Evolutionary conservation across 2,113 vertebrate genomes (phyloP).

Genomic region (Sterna hirundo): DNA sequence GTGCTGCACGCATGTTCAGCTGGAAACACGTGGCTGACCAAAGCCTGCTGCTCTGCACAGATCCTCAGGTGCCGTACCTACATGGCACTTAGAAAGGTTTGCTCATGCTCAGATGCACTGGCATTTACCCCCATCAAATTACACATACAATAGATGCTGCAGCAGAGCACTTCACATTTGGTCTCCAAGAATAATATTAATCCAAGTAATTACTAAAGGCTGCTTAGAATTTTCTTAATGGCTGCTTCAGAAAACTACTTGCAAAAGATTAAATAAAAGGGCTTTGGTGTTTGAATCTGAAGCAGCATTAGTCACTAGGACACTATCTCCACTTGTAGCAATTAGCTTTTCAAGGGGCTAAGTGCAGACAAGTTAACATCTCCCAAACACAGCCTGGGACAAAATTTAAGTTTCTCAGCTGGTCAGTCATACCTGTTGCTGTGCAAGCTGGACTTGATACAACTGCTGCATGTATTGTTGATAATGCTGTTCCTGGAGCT

Average conservation of each 20-base stretch:
- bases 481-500: conserved; percentile 98
- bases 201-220: not conserved
- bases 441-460: conserved; percentile 97
- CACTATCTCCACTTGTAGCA: not conserved
- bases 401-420: not conserved
- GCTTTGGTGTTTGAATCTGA: not conserved
- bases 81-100: not conserved
- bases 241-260: not conserved
- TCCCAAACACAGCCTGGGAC: not conserved
- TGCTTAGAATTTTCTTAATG: not conserved
- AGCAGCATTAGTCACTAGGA: not conserved
- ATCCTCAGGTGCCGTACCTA: not conserved
- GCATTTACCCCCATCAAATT: not conserved
- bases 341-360: not conserved
- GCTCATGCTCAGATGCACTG: not conserved
- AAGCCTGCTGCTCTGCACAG: not conserved
- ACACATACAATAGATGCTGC: not conserved
- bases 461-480: conserved; percentile 99
- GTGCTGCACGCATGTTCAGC: not conserved
- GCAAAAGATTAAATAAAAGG: not conserved
- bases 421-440: conserved; percentile 86
- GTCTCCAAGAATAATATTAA: not conserved
- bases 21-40: not conserved
- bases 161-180: not conserved
- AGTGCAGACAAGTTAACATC: not conserved